Evolutionary conservation across 30 jellyfish, hydroid and myxozoan species (phyloP), one percentile per base, ranked within the genome.

Genomic region (Mastigias papua): DNA sequence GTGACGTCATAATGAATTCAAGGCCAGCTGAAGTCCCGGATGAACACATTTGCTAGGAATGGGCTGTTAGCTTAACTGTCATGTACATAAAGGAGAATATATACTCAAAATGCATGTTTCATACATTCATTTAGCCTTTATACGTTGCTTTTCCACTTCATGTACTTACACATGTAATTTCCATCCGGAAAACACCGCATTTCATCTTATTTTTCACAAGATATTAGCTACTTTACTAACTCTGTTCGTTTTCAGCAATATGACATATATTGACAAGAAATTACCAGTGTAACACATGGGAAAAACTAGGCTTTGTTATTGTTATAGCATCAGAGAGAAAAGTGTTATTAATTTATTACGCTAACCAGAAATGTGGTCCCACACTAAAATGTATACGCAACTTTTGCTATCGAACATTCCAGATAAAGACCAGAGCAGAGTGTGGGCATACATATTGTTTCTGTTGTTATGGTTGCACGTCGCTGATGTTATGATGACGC

Each of bases 1-100:
- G 58, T 85, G 94, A 85, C 94, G 94, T 85, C 94, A 85, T 63
- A 48, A 85, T 85, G 69, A 62, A 73, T 85, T 63, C 81, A 48
- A 37, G 75, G 73, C 35, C 27, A 30, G 57, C 3, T 23, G 48
- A 85, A 4, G 88, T 85, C 94, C 94, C 94, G 94, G 94, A 85
- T 85, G 94, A 85, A 42, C 94, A 85, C 94, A 85, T 85, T 85
- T 60, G 74, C 54, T 28, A 13, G 77, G 93, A 71, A 78, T 66
- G 93, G 81, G 83, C n/a, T 32, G 68, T 15, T 17, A 21, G 6
- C 30, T 8, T 5, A 16, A 60, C 22, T 78, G 68, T 78, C 89
- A 34, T 34, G 80, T 17, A 28, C 29, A 46, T 21, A 46, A 65
- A 65, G 50, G 23, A 19, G 72, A 5, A 21, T 60, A n/a, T n/a